A percentile compares a stretch with the other conserved stretches of the same genome.
Evolutionary conservation across 2,797 vertebrate species (phyloP).

Genomic region (Cuculus canorus): DNA sequence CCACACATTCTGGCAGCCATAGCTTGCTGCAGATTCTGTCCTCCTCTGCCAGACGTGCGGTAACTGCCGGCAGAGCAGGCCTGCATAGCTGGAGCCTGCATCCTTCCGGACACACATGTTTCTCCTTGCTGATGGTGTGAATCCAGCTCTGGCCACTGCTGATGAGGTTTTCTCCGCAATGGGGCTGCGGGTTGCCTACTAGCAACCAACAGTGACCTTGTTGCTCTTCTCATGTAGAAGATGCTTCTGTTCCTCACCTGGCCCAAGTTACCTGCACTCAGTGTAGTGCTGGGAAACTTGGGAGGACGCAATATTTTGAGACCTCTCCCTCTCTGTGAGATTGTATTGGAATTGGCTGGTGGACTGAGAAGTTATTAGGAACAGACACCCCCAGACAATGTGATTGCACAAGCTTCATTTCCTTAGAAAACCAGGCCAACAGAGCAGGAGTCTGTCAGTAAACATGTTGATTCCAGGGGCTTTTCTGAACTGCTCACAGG

Average conservation of each 20-base stretch:
- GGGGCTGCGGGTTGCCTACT: not conserved
- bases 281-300: not conserved
- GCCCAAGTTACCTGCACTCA: not conserved
- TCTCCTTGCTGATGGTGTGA: not conserved
- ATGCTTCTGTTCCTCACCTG: not conserved
- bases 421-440: constrained; percentile 64
- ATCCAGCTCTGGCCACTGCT: not conserved
- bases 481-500: not conserved
- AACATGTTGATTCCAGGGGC: constrained; percentile 66
- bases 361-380: constrained; percentile 64
- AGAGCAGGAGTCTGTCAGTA: constrained; percentile 62
- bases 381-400: constrained; percentile 71
- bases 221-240: not conserved
- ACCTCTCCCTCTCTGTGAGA: not conserved
- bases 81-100: not conserved
- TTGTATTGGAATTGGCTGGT: constrained; percentile 59
- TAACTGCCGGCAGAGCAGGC: not conserved
- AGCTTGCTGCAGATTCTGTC: not conserved
- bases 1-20: not conserved
- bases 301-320: not conserved
- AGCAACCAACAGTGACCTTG: not conserved
- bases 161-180: not conserved
- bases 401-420: constrained; percentile 71
- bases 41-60: not conserved
- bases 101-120: not conserved